phyloP scores from a whole-genome alignment of 2,113 vertebrate species.

The Boulengeromyrus knoepffleri region DNA sequence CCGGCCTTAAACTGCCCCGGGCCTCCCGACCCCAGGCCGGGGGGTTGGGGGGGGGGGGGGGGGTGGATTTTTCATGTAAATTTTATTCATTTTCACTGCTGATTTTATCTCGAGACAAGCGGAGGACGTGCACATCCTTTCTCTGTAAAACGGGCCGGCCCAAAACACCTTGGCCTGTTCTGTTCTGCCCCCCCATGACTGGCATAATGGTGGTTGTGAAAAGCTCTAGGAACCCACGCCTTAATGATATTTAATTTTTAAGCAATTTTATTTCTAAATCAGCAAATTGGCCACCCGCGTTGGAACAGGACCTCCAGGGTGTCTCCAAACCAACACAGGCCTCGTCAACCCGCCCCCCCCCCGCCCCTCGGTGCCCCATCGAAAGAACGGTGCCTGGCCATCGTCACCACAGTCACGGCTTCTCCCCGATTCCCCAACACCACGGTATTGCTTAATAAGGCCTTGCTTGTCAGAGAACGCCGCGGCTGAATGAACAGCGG shows the following conservation, averaged over 20 bases:
- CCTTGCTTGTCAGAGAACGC: not conserved
- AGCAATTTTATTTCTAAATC: too few species aligned
- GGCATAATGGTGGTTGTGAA: not conserved
- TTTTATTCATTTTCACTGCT: not conserved
- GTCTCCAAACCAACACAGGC: not conserved
- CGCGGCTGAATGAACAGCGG: not conserved
- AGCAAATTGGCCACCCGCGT: too few species aligned
- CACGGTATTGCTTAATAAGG: slow-evolving; percentile 2
- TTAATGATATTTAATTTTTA: too few species aligned
- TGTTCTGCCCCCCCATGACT: not conserved
- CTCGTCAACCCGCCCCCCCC: not conserved
- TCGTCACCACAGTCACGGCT: not conserved
- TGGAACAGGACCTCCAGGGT: not conserved
- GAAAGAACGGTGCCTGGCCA: not conserved
- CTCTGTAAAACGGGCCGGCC: not conserved
- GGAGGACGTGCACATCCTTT: not conserved
- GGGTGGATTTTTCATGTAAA: not conserved
- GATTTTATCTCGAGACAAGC: not conserved
- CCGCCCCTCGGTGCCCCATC: not conserved
- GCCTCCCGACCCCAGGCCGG: too few species aligned
- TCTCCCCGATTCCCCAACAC: not conserved
- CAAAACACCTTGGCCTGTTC: not conserved
- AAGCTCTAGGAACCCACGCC: not conserved
- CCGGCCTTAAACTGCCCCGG: too few species aligned
- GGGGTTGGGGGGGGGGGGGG: not conserved